Evolutionary conservation across 2,797 vertebrate genomes (phyloP).

Genomic region (Galaxias olidus): DNA sequence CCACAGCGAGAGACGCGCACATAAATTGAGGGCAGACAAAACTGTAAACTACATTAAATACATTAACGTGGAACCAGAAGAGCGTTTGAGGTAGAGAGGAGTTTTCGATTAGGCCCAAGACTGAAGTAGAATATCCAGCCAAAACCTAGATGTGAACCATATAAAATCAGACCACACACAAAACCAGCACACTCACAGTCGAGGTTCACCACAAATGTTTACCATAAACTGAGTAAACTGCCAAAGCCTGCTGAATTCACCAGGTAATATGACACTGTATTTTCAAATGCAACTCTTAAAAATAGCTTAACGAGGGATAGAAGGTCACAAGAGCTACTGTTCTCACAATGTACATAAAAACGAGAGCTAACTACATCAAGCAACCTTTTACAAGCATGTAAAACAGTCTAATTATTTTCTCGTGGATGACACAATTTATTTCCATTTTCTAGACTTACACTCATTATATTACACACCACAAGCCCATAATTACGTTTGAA

Average conservation of each 20-base stretch:
- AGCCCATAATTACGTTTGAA: slow-evolving; percentile 25
- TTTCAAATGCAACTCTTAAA: slow-evolving; percentile 1
- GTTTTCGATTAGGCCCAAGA: not conserved
- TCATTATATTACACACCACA: slow-evolving; percentile 15
- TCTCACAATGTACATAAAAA: slow-evolving; percentile 31
- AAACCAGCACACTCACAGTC: not conserved
- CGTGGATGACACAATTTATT: slow-evolving; percentile 18
- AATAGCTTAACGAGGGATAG: slow-evolving; percentile 13
- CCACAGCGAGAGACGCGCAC: too few species aligned
- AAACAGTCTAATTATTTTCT: slow-evolving; percentile 23
- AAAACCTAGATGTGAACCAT: slow-evolving; percentile 3
- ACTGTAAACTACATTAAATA: too few species aligned
- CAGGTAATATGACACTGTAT: not conserved
- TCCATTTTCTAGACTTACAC: slow-evolving; percentile 27
- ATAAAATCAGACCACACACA: slow-evolving; percentile 1
- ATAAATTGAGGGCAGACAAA: too few species aligned
- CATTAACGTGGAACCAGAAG: too few species aligned
- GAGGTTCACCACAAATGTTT: slow-evolving; percentile 6
- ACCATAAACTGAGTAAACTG: slow-evolving; percentile 7
- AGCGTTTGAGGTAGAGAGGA: too few species aligned
- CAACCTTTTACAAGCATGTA: slow-evolving; percentile 30
- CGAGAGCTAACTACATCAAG: slow-evolving; percentile 29
- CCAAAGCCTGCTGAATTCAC: not conserved
- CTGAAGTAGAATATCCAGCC: not conserved
- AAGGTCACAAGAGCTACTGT: not conserved